A percentile compares a stretch with the other conserved stretches of the same genome.
phyloP scores from a whole-genome alignment of 2,797 vertebrate species.

The Gobio occitaniae region DNA sequence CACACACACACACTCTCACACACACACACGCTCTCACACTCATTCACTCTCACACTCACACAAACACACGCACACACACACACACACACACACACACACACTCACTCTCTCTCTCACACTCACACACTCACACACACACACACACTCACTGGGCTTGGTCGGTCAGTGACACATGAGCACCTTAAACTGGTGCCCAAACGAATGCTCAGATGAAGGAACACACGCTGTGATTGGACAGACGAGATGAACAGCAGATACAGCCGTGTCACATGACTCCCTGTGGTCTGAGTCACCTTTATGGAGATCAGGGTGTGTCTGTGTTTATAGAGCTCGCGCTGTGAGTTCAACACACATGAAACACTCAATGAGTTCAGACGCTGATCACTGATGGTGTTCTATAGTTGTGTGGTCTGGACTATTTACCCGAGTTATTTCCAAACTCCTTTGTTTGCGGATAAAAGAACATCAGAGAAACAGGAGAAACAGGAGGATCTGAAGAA shows the following conservation, averaged over 20 bases:
- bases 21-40: too few relatives aligned
- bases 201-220: conserved; percentile 4
- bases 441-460: neutral
- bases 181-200: neutral
- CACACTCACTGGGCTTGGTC: too few relatives aligned
- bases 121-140: too few relatives aligned
- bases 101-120: too few relatives aligned
- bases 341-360: neutral
- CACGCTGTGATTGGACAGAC: neutral
- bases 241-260: neutral
- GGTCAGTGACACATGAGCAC: neutral
- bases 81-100: too few relatives aligned
- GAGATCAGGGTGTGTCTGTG: neutral
- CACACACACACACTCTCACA: too few relatives aligned
- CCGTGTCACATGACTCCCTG: neutral
- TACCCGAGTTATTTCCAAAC: neutral
- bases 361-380: neutral
- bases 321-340: neutral
- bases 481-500: too few relatives aligned
- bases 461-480: too few relatives aligned
- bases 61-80: too few relatives aligned
- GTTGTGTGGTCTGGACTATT: neutral
- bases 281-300: neutral
- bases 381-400: neutral
- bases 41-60: too few relatives aligned